These are phyloP conservation scores for Contarinia nasturtii DNA, from an alignment of 1,140 invertebrate genomes.

Conservation along the genomic window DNA sequence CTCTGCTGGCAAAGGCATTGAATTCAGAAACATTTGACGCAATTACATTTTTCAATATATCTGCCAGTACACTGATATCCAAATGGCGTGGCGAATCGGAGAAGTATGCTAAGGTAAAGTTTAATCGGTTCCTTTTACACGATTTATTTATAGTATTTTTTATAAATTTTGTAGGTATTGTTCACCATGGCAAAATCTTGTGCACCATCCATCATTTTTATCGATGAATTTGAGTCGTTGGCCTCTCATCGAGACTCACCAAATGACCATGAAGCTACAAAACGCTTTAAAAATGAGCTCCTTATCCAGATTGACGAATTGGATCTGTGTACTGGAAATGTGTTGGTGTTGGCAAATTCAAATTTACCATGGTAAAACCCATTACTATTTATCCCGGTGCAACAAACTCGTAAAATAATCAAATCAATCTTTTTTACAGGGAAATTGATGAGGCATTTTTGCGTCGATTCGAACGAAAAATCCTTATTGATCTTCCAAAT, in stretches of 20 bases:
- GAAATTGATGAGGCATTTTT: conserved; percentile 77
- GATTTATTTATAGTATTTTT: conserved; percentile 1
- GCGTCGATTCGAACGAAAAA: conserved; percentile 71
- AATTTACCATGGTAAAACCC: conserved; percentile 67
- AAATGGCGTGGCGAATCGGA: conserved; percentile 93
- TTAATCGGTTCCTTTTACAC: background rate
- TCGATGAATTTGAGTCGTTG: conserved; percentile 90
- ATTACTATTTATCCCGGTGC: background rate
- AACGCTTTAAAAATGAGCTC: conserved; percentile 81
- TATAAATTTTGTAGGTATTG: conserved; percentile 36
- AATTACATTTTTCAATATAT: conserved; percentile 76
- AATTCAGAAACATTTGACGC: conserved; percentile 59
- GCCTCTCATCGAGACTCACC: conserved; percentile 46
- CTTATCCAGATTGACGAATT: conserved; percentile 82
- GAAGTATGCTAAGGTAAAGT: conserved; percentile 59
- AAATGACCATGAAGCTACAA: conserved; percentile 77
- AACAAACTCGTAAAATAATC: too few species aligned
- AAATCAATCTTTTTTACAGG: too few species aligned
- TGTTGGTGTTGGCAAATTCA: conserved; percentile 75
- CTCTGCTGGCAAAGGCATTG: conserved; percentile 70
- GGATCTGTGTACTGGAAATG: conserved; percentile 26
- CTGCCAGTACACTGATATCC: conserved; percentile 69
- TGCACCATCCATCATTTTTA: conserved; percentile 85
- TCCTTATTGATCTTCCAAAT: conserved; percentile 61
- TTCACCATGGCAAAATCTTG: conserved; percentile 79